Base-by-base conservation (phyloP, 64 coral and sea anemone genomes). In the Montipora sp. region DNA sequence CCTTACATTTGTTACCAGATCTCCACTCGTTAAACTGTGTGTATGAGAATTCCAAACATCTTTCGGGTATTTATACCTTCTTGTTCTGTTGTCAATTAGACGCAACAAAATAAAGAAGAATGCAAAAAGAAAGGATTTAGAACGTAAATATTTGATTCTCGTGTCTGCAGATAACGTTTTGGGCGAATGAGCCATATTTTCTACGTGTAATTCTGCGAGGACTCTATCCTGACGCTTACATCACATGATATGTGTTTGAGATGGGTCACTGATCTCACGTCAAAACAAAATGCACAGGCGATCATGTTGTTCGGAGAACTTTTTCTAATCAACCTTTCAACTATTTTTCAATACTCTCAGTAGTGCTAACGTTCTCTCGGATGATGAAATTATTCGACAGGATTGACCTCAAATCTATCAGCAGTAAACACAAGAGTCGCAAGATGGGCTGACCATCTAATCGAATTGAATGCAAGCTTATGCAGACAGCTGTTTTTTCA, bases 1-100 rank as follows among this genome's bases (percentile, higher is more conserved):
- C 65, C 82, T 71, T 49, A 85, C 50, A 84, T 85, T 85, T 63
- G 65, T 50, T 50, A 70, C 82, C 61, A 85, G 45, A 3, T 50
- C 19, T 21, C 63, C 10, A 10, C 65, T 85, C 82, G 47, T 67
- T 9, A 22, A 9, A 22, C 0, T 0, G n/a, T 22, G 65, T 71
- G 65, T 85, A 85, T 71, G 16, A 3, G 3, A 3, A 9, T 19
- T 70, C 46, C 16, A 51, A 85, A 67, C 67, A 13, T 68, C 82
- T 63, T 4, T 13, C 6, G 36, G 3, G 13, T 76, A 13, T 3
- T 13, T 15, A 23, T 15, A 5, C 21, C 3, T 5, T n/a, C 5
- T 9, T 11, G 68, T 5, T 20, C 21, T 71, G 10, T 71, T 71
- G 5, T 71, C 14, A 71, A 18, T 0, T 12, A 68, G 63, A 68